phyloP scores from a whole-genome alignment of 2,113 vertebrate genomes.

The Xiphophorus hellerii region DNA sequence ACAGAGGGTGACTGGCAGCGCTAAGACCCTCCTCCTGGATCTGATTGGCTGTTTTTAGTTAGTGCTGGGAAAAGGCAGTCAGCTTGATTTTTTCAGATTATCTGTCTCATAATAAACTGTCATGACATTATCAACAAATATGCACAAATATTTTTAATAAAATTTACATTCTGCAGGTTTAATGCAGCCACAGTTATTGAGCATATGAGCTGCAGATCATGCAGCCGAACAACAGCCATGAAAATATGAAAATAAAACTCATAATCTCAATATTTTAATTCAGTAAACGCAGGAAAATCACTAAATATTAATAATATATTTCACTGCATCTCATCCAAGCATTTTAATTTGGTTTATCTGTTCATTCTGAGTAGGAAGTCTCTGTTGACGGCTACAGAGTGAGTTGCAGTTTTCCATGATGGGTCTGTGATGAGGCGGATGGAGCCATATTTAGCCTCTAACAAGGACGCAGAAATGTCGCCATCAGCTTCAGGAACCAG shows the following conservation, averaged over 20 bases:
- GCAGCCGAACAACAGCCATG: neutral
- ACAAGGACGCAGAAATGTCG: constrained; percentile 57
- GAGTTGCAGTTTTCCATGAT: neutral
- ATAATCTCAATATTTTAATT: neutral
- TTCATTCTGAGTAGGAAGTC: neutral
- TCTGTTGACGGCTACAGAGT: neutral
- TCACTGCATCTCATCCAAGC: neutral
- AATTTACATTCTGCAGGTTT: no score
- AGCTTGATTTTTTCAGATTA: no score
- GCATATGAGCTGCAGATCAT: neutral
- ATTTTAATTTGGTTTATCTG: neutral
- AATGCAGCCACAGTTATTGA: no score
- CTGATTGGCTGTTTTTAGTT: no score
- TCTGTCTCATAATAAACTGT: no score
- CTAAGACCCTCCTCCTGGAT: no score
- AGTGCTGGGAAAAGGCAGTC: no score
- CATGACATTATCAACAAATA: no score
- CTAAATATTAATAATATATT: neutral
- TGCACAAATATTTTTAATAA: no score
- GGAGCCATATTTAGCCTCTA: constrained; percentile 26
- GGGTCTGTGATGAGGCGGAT: neutral
- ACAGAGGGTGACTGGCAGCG: no score
- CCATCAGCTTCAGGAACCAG: constrained; percentile 46
- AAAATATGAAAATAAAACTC: neutral
- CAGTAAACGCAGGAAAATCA: neutral